Conservation (phyloP, 1,140 invertebrate species). For the Drosophila teissieri region DNA sequence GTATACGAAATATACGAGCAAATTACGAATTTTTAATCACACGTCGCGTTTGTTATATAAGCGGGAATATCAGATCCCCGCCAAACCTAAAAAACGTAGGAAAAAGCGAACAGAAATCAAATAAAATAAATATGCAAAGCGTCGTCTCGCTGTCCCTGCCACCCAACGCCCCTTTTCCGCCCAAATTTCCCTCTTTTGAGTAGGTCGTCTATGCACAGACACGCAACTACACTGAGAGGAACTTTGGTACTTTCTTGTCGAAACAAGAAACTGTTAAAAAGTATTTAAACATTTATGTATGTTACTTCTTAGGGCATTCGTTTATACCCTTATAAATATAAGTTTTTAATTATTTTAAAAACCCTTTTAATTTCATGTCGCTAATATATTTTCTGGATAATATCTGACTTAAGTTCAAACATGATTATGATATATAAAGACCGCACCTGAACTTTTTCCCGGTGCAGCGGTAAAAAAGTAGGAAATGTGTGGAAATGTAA, state of each 20-base stretch:
- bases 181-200: slow-evolving; percentile 42
- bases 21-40: slow-evolving; percentile 82
- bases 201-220: slow-evolving; percentile 78
- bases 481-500: slow-evolving; percentile 81
- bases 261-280: too few species aligned
- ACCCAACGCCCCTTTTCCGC: background rate
- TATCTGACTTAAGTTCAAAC: too few species aligned
- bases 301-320: too few species aligned
- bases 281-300: too few species aligned
- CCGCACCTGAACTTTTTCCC: background rate
- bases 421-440: too few species aligned
- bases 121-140: slow-evolving; percentile 82
- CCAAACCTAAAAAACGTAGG: slow-evolving; percentile 20
- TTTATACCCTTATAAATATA: too few species aligned
- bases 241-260: background rate
- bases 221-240: slow-evolving; percentile 55
- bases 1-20: slow-evolving; percentile 48
- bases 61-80: slow-evolving; percentile 17
- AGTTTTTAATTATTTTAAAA: too few species aligned
- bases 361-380: too few species aligned
- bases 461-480: slow-evolving; percentile 32
- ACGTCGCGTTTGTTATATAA: slow-evolving; percentile 74
- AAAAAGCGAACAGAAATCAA: slow-evolving; percentile 68
- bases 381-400: too few species aligned
- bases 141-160: slow-evolving; percentile 49